Conservation (phyloP, 2,113 vertebrate species). For the Petaurus breviceps region DNA sequence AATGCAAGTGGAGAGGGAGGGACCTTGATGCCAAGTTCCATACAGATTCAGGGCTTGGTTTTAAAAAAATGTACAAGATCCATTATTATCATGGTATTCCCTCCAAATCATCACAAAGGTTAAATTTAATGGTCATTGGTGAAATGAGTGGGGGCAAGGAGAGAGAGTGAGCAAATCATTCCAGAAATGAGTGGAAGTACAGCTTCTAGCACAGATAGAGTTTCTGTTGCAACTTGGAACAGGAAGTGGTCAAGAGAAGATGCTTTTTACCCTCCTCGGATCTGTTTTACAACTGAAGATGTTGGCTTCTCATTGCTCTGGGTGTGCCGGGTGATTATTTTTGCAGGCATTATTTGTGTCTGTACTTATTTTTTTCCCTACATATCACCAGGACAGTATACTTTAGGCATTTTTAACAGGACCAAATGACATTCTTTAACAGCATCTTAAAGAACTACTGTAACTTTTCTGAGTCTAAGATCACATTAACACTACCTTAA, state of each 20-base stretch:
- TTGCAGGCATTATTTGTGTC: slow-evolving; percentile 64
- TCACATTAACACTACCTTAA: slow-evolving; percentile 27
- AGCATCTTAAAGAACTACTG: slow-evolving; percentile 17
- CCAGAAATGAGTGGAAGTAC: background rate
- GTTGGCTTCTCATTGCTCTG: slow-evolving; percentile 52
- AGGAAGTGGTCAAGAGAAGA: background rate
- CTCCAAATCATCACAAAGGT: background rate
- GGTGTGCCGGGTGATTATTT: slow-evolving; percentile 56
- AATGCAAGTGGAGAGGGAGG: background rate
- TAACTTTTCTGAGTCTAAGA: background rate
- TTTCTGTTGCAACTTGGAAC: slow-evolving; percentile 61
- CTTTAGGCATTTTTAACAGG: slow-evolving; percentile 56
- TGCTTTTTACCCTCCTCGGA: slow-evolving; percentile 42
- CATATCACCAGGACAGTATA: slow-evolving; percentile 16
- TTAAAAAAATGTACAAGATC: background rate
- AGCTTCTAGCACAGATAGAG: slow-evolving; percentile 27
- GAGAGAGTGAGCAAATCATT: background rate
- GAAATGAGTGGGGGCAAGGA: background rate
- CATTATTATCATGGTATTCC: background rate
- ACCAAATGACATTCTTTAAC: slow-evolving; percentile 20
- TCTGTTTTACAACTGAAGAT: slow-evolving; percentile 53
- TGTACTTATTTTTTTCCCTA: slow-evolving; percentile 22
- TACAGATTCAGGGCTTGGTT: slow-evolving; percentile 20
- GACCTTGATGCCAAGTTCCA: slow-evolving; percentile 1
- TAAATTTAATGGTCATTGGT: background rate